A percentile compares a stretch with the other conserved stretches of the same genome.
phyloP scores from a whole-genome alignment of 2,113 vertebrate species.

The Leptobrachium ailaonicum region DNA sequence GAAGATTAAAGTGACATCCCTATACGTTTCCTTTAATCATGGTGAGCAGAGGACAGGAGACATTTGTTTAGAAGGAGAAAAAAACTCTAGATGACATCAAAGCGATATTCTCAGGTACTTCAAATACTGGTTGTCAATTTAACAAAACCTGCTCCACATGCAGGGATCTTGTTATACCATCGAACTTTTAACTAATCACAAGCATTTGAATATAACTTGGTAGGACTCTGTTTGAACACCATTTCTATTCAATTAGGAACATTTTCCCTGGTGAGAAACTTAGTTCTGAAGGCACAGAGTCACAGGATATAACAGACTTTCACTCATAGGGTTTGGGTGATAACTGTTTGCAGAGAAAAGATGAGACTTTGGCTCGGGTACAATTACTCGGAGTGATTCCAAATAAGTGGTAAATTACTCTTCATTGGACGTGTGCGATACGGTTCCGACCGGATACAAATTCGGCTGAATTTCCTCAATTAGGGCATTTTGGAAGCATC shows the following conservation, averaged over 20 bases:
- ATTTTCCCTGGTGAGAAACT: not conserved
- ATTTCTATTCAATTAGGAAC: constrained; percentile 1
- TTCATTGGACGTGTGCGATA: no score
- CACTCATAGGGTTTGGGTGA: not conserved
- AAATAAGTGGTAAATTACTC: no score
- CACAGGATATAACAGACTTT: not conserved
- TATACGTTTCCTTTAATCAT: constrained; percentile 30
- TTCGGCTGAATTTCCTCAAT: no score
- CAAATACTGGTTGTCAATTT: not conserved
- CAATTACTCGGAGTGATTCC: not conserved
- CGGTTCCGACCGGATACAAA: no score
- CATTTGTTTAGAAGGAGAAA: constrained; percentile 20
- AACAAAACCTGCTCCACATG: not conserved
- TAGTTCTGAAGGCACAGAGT: not conserved
- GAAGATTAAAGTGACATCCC: constrained; percentile 24
- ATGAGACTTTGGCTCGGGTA: not conserved
- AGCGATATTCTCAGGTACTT: constrained; percentile 2
- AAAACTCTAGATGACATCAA: constrained; percentile 17
- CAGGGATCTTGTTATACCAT: not conserved
- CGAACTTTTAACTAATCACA: not conserved
- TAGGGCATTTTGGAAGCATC: no score
- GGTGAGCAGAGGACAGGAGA: constrained; percentile 16
- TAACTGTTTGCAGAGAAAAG: not conserved
- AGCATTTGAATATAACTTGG: not conserved
- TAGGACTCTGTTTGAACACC: not conserved